Evolutionary conservation across 2,113 vertebrate species (phyloP).

Genomic region (Syngnathus floridae): DNA sequence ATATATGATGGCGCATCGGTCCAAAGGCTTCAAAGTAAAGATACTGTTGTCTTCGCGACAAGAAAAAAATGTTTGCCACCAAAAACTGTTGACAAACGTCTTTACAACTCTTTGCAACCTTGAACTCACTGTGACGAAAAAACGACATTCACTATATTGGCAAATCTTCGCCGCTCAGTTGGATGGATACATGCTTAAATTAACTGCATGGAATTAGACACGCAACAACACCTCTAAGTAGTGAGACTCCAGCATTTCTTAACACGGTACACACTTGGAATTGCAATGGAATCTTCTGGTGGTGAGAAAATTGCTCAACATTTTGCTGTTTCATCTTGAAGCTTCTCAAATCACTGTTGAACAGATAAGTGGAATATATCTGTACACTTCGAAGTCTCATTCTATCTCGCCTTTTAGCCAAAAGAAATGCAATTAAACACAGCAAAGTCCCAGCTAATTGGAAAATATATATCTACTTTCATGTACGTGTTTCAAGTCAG

Average conservation of each 20-base stretch:
- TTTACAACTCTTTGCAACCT: too few relatives aligned
- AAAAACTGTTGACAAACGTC: too few relatives aligned
- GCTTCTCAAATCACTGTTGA: constrained; percentile 43
- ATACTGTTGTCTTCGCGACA: too few relatives aligned
- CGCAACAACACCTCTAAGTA: not conserved
- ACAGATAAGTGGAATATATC: constrained; percentile 47
- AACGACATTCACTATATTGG: too few relatives aligned
- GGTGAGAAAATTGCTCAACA: constrained; percentile 17
- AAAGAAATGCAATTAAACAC: constrained; percentile 55
- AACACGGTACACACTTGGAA: constrained; percentile 17
- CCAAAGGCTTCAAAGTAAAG: too few relatives aligned
- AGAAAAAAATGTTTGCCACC: too few relatives aligned
- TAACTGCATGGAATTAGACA: not conserved
- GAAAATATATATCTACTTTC: constrained; percentile 50
- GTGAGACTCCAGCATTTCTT: constrained; percentile 9
- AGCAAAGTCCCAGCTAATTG: constrained; percentile 58
- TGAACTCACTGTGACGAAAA: too few relatives aligned
- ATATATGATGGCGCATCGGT: too few relatives aligned
- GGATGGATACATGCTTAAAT: not conserved
- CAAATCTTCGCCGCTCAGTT: too few relatives aligned
- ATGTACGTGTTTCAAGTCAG: constrained; percentile 48
- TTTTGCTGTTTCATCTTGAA: constrained; percentile 38
- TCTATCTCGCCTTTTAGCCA: constrained; percentile 40
- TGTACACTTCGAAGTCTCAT: constrained; percentile 36
- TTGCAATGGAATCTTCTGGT: constrained; percentile 10